phyloP scores from a whole-genome alignment of 35 echinoderm and acorn worm species.

The Strongylocentrotus purpuratus region DNA sequence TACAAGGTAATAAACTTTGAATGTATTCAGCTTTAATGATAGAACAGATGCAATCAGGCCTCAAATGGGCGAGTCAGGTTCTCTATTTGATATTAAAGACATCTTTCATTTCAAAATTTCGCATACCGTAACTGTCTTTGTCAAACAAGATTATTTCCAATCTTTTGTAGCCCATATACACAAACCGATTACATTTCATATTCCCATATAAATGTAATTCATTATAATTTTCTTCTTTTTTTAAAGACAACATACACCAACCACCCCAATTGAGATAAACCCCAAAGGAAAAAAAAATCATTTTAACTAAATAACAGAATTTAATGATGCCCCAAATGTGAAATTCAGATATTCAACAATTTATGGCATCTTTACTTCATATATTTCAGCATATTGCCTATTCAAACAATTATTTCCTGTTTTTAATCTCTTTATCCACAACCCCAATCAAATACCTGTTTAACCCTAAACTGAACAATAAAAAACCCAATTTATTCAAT shows the following conservation, averaged over 20 bases:
- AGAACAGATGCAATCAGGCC: neutral
- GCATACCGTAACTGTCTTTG: no score
- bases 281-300: no score
- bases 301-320: neutral
- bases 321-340: neutral
- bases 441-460: neutral
- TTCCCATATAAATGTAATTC: no score
- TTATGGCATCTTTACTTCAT: no score
- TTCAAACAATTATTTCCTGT: neutral
- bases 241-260: no score
- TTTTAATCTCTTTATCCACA: neutral
- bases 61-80: neutral
- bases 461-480: neutral
- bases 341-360: neutral
- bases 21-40: neutral
- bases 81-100: neutral
- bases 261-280: no score
- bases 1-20: neutral
- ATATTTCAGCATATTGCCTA: no score
- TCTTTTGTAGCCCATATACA: no score
- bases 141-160: no score
- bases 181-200: no score
- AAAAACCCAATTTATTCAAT: neutral
- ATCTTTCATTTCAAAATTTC: neutral
- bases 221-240: no score